Evolutionary conservation across 2,888 invertebrate species (phyloP).

Genomic region (Drosophila mercatorum): DNA sequence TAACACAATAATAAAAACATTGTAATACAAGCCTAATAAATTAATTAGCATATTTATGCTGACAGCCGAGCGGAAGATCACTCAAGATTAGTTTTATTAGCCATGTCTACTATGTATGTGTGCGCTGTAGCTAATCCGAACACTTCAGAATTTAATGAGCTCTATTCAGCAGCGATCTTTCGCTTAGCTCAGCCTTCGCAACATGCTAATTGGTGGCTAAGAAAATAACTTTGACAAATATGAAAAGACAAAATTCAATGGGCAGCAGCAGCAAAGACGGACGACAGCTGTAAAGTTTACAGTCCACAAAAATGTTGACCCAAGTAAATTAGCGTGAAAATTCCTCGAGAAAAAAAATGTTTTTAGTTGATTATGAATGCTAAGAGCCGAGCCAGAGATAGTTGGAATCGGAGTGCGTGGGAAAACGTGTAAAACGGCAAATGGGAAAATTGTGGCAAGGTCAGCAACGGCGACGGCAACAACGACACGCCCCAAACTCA

Average conservation of each 20-base stretch:
- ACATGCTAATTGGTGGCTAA: slow-evolving; percentile 54
- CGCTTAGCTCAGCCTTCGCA: slow-evolving; percentile 38
- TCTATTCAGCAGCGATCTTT: slow-evolving; percentile 21
- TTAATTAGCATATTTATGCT: slow-evolving; percentile 26
- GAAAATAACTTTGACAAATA: slow-evolving; percentile 50
- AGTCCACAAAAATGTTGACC: slow-evolving; percentile 46
- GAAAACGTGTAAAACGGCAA: slow-evolving; percentile 46
- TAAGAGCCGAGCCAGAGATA: slow-evolving; percentile 14
- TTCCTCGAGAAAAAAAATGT: slow-evolving; percentile 5
- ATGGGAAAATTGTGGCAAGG: slow-evolving; percentile 35
- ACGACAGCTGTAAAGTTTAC: slow-evolving; percentile 18
- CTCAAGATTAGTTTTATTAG: slow-evolving; percentile 15
- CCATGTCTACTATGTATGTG: slow-evolving; percentile 2
- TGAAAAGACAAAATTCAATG: slow-evolving; percentile 26
- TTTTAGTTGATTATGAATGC: slow-evolving; percentile 21
- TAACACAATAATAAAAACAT: not conserved
- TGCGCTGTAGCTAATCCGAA: slow-evolving; percentile 26
- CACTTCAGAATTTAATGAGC: slow-evolving; percentile 23
- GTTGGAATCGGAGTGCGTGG: slow-evolving; percentile 41
- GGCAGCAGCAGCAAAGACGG: not conserved
- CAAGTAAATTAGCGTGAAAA: slow-evolving; percentile 58
- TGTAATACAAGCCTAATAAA: slow-evolving; percentile 8
- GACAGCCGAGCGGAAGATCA: slow-evolving; percentile 17
- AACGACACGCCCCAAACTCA: slow-evolving; percentile 52
- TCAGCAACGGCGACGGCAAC: slow-evolving; percentile 4